phyloP scores from a whole-genome alignment of 2,113 vertebrate genomes.

The Vulpes vulpes region DNA sequence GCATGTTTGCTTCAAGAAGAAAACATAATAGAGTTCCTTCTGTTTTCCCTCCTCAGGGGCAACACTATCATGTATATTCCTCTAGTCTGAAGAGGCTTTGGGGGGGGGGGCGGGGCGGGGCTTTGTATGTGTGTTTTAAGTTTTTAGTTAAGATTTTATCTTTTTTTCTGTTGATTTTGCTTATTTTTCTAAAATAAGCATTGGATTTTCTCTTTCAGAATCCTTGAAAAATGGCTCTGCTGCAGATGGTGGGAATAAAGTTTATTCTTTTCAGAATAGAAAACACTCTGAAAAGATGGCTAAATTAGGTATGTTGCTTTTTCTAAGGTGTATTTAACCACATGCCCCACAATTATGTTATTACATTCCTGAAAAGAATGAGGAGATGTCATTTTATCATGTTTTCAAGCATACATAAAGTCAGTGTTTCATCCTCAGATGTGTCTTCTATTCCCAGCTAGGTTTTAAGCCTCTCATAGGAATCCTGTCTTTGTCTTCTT shows the following conservation, averaged over 20 bases:
- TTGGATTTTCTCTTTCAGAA: constrained; percentile 81
- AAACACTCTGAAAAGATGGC: constrained; percentile 94
- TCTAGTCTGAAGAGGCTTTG: neutral
- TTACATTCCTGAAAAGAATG: constrained; percentile 28
- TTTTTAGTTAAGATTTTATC: constrained; percentile 32
- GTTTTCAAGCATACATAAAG: neutral
- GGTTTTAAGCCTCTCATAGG: neutral
- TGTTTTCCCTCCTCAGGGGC: neutral
- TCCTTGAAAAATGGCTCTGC: constrained; percentile 83
- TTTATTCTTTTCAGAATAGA: constrained; percentile 94
- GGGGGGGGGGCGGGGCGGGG: neutral
- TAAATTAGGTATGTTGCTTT: constrained; percentile 90
- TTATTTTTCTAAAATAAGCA: neutral
- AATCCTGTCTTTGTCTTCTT: neutral
- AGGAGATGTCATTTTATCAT: neutral
- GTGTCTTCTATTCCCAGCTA: neutral
- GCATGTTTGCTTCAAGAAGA: constrained; percentile 9
- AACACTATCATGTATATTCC: neutral
- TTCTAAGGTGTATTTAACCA: neutral
- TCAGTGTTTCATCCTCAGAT: neutral
- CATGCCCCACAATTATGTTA: neutral
- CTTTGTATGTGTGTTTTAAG: neutral
- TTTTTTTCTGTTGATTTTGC: neutral
- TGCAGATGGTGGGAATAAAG: constrained; percentile 87
- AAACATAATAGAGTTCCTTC: neutral